A percentile compares a stretch with the other conserved stretches of the same genome.
Conservation (phyloP, 2,888 invertebrate genomes). For the Rhingia campestris region DNA sequence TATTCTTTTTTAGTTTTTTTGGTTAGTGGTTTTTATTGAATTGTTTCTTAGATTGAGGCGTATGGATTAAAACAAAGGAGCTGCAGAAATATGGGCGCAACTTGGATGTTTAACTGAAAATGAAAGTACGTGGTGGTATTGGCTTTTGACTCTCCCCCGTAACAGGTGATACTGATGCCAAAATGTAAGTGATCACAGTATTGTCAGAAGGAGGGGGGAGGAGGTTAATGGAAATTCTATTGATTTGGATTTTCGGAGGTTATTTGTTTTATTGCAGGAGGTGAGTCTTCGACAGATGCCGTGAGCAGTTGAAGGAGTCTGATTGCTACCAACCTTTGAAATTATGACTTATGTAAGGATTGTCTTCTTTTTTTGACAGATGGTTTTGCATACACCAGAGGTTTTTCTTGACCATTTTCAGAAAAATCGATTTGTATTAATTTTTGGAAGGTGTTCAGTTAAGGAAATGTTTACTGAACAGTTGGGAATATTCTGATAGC, state of each 20-base stretch:
- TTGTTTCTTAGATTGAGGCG: conserved; percentile 58
- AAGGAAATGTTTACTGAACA: too few species aligned
- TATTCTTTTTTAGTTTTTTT: conserved; percentile 3
- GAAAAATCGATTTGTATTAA: too few species aligned
- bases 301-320: not conserved
- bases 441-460: too few species aligned
- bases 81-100: conserved; percentile 63
- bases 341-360: conserved; percentile 24
- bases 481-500: too few species aligned
- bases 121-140: conserved; percentile 72
- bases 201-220: not conserved
- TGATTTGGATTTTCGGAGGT: conserved; percentile 39
- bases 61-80: conserved; percentile 71
- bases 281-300: too few species aligned
- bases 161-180: conserved; percentile 67
- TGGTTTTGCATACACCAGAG: too few species aligned
- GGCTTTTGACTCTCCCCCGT: conserved; percentile 68
- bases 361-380: not conserved
- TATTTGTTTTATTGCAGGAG: conserved; percentile 1
- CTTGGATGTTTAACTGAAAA: conserved; percentile 62
- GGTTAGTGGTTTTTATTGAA: conserved; percentile 42
- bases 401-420: too few species aligned
- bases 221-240: conserved; percentile 44
- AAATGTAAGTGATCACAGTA: conserved; percentile 43
- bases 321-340: conserved; percentile 53